Conservation (phyloP, 2,797 vertebrate species). For the Antrozous pallidus region DNA sequence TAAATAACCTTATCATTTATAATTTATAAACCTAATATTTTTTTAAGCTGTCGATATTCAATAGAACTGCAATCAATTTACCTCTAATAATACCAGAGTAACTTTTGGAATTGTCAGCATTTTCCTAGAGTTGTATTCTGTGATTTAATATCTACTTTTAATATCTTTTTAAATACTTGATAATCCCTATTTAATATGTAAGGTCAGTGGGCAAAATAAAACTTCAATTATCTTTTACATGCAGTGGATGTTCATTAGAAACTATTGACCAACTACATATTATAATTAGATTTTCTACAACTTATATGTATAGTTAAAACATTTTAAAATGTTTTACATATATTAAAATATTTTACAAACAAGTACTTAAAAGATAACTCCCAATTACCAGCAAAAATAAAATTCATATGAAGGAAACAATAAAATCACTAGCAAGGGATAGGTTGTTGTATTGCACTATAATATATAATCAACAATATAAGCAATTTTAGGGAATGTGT, state of each 20-base stretch:
- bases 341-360: neutral
- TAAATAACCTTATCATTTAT: neutral
- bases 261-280: neutral
- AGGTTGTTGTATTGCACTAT: neutral
- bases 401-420: neutral
- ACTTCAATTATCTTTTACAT: neutral
- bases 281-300: conserved; percentile 13
- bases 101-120: neutral
- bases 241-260: conserved; percentile 15
- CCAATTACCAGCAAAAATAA: conserved; percentile 45
- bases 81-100: neutral
- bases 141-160: neutral
- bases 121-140: neutral
- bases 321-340: neutral
- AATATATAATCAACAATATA: neutral
- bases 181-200: neutral
- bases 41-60: neutral
- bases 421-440: neutral
- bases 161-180: neutral
- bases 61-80: neutral
- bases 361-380: neutral
- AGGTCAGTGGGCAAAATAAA: conserved; percentile 21
- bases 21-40: conserved; percentile 20
- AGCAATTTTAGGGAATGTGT: neutral
- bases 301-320: neutral